Evolutionary conservation across 1,140 invertebrate species (phyloP).

Genomic region (Limonius californicus): DNA sequence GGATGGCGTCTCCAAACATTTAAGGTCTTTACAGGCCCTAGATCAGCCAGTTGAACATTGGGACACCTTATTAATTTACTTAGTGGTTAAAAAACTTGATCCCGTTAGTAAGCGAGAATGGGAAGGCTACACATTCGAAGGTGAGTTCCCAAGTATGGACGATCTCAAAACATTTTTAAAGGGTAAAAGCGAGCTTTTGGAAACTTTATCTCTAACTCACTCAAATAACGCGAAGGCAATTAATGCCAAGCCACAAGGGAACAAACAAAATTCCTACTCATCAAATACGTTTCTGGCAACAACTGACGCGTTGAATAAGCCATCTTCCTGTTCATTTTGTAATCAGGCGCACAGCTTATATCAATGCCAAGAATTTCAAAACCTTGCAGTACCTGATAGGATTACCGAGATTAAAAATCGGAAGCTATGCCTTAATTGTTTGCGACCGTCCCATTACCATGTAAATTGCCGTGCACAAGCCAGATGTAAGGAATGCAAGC

Average conservation of each 20-base stretch:
- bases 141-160: neutral
- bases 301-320: neutral
- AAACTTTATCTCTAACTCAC: neutral
- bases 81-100: neutral
- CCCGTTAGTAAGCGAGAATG: neutral
- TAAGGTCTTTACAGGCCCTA: neutral
- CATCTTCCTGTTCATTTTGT: neutral
- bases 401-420: neutral
- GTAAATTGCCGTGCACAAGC: neutral
- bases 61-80: too few relatives aligned
- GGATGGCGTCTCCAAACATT: neutral
- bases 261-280: neutral
- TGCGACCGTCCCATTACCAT: neutral
- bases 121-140: neutral
- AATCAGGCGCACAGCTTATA: neutral
- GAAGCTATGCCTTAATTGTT: neutral
- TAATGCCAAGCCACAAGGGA: too few relatives aligned
- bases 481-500: neutral
- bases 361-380: neutral
- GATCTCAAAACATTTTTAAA: neutral
- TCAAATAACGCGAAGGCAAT: neutral
- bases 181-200: neutral
- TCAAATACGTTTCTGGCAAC: neutral
- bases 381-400: neutral
- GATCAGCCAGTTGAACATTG: too few relatives aligned